Evolutionary conservation across 2,797 vertebrate species (phyloP).

Genomic region (Eleutherodactylus coqui): DNA sequence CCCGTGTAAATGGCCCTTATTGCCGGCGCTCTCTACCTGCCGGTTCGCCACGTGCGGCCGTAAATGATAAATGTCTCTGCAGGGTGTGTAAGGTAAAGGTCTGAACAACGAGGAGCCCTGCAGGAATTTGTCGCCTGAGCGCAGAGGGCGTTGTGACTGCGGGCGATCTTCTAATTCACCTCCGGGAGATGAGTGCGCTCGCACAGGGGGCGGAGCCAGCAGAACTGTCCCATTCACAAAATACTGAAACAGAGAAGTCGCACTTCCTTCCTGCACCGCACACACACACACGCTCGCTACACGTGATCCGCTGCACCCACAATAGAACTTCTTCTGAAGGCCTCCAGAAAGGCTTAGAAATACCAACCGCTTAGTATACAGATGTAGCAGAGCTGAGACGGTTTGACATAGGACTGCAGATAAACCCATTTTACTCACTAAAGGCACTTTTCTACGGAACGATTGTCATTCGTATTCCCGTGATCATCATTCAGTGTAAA

Average conservation of each 20-base stretch:
- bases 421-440: neutral
- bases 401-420: neutral
- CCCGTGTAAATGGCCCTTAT: no score
- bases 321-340: neutral
- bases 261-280: constrained; percentile 5
- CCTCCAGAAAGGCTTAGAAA: neutral
- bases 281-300: neutral
- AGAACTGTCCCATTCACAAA: constrained; percentile 32
- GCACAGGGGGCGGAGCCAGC: neutral
- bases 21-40: no score
- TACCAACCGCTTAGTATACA: neutral
- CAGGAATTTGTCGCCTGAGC: constrained; percentile 25
- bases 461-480: no score
- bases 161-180: neutral
- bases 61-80: constrained; percentile 40
- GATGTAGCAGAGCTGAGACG: neutral
- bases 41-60: neutral
- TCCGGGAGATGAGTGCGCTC: neutral
- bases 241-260: constrained; percentile 21
- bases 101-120: neutral
- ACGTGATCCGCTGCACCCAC: neutral
- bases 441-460: no score
- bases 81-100: constrained; percentile 30
- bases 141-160: neutral
- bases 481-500: no score